phyloP scores from a whole-genome alignment of 2,797 vertebrate species.

The Buceros bicornis region DNA sequence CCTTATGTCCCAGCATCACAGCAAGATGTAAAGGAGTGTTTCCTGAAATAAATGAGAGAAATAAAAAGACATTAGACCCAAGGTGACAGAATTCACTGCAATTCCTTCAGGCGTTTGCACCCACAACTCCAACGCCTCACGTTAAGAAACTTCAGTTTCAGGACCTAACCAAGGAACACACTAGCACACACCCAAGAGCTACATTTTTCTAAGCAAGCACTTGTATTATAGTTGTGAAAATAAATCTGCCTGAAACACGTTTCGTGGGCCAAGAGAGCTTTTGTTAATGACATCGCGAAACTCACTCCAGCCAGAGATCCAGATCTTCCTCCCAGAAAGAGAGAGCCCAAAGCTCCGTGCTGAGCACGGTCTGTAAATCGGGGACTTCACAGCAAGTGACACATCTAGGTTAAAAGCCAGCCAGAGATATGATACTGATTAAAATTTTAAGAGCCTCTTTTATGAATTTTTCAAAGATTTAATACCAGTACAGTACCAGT shows the following conservation, averaged over 20 bases:
- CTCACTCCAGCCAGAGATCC: neutral
- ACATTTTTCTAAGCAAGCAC: neutral
- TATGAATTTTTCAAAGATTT: constrained; percentile 55
- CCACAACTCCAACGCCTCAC: rapidly evolving
- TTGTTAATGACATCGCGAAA: neutral
- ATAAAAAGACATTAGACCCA: neutral
- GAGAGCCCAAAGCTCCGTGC: neutral
- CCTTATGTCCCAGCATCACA: constrained; percentile 99
- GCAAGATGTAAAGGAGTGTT: constrained; percentile 98
- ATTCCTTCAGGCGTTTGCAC: neutral
- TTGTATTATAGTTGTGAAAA: neutral
- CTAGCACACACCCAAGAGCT: neutral
- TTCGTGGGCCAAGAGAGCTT: neutral
- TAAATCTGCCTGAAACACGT: neutral
- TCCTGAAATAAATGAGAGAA: constrained; percentile 82
- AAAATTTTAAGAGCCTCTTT: constrained; percentile 64
- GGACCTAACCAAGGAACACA: neutral
- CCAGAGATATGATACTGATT: constrained; percentile 27
- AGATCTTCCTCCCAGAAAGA: neutral
- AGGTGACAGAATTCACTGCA: neutral
- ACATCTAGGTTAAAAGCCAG: constrained; percentile 66
- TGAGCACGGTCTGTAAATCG: neutral
- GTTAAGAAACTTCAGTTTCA: neutral
- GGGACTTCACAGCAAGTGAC: neutral
- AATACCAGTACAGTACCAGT: neutral